These are phyloP conservation scores for Squalus acanthias DNA, from an alignment of 2,797 vertebrate genomes.

Conservation along the genomic window DNA sequence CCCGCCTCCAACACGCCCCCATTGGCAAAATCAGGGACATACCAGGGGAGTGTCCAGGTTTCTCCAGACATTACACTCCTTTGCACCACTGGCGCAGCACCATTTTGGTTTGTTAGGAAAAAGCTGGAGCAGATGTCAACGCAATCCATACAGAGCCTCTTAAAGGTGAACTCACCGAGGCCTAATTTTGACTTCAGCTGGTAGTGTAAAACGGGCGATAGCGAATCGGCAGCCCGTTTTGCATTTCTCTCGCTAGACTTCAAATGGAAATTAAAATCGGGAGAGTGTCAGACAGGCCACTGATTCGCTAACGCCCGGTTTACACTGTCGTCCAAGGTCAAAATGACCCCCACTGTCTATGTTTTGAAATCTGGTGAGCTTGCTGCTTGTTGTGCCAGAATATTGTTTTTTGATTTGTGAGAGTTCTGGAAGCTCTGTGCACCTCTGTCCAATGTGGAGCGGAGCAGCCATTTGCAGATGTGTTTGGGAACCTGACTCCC, in stretches of 20 bases:
- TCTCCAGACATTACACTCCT: not conserved
- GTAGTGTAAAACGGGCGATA: not conserved
- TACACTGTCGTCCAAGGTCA: not conserved
- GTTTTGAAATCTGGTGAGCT: not conserved
- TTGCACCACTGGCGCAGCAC: not conserved
- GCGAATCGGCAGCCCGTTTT: not conserved
- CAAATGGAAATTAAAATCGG: not conserved
- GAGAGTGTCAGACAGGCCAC: not conserved
- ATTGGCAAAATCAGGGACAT: not conserved
- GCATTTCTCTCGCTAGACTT: not conserved
- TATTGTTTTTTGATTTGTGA: not conserved
- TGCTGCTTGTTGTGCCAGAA: not conserved
- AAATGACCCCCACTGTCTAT: not conserved
- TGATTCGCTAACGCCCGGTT: not conserved
- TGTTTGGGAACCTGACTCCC: not conserved
- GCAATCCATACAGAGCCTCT: not conserved
- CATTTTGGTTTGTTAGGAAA: not conserved
- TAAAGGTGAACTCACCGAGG: not conserved
- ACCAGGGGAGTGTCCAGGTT: not conserved
- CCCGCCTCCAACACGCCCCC: too few relatives aligned
- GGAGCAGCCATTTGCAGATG: not conserved
- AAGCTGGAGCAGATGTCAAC: not conserved
- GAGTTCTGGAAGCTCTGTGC: not conserved
- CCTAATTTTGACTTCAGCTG: not conserved
- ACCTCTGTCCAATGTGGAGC: not conserved